Evolutionary conservation across 2,797 vertebrate genomes (phyloP), one percentile per base, ranked within the genome.

Genomic region (Dromococcyx pavoninus): DNA sequence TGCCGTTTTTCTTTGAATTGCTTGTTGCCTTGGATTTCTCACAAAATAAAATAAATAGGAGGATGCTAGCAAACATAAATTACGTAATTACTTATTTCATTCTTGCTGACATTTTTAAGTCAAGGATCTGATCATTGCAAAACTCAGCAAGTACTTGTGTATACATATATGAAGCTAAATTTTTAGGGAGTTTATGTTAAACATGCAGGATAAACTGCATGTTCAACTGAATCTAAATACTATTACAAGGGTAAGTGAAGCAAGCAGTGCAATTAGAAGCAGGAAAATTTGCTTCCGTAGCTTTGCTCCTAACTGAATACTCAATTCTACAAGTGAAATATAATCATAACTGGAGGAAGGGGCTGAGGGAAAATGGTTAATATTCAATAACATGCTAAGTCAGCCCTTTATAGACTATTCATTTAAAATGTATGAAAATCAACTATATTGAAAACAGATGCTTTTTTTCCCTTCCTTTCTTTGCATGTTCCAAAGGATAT

Each of bases 251-350:
- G 67, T 88, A 97, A 83, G 32, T 94, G 89, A 94, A 97, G 93
- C 88, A 97, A 96, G 66, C 79, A 95, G 84, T 91, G 91, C 90
- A 97, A 97, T 97, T 97, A 97, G 92, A 96, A 96, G 95, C 17
- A 74, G 91, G 84, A 96, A 97, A 96, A 94, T 84, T 89, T 91
- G 72, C 73, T 93, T 87, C 73, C 44, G 71, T 75, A 96, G 64
- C 88, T 97, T 87, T 93, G 90, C 12, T n/a, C 50, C 71, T 97
- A 96, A 88, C 92, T 95, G 94, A 96, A 96, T 85, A 92, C 76
- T 94, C 94, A 92, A 88, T 96, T 97, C 88, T 65, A 95, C 33
- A 57, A n/a, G 37, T 30, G 46, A 86, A 96, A 95, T 71, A 62
- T 67, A 74, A 94, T 92, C 65, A 83, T 64, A 89, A 88, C 24